phyloP scores from a whole-genome alignment of 37 sponge, comb jelly and placozoan species.

The Beroe ovata region DNA sequence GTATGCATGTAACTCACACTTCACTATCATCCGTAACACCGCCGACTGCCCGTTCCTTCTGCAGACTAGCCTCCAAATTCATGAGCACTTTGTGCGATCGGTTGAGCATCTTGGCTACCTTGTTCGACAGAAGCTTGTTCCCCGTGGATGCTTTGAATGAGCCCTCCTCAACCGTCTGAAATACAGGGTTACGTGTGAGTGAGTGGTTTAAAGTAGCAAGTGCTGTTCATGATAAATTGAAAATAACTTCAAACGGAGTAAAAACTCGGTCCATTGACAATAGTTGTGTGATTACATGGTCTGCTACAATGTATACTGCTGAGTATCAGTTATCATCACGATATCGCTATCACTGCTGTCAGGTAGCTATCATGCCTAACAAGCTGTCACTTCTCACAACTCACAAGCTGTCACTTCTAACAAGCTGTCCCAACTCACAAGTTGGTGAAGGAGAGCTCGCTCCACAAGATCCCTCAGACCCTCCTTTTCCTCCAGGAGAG shows the following conservation, averaged over 20 bases:
- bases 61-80: not conserved
- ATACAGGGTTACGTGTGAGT: not conserved
- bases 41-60: not conserved
- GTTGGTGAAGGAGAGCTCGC: constrained; percentile 7
- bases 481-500: constrained; percentile 54
- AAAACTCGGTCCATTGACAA: not conserved
- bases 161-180: constrained; percentile 65
- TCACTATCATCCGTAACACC: not conserved
- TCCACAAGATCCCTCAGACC: constrained; percentile 49
- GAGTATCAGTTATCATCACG: no score
- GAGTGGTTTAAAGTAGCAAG: no score
- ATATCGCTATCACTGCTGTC: no score
- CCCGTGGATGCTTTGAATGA: constrained; percentile 33
- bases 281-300: not conserved
- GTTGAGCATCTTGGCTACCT: constrained; percentile 61
- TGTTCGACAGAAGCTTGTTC: constrained; percentile 60
- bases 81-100: constrained; percentile 38
- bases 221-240: no score
- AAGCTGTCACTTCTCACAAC: no score
- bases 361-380: no score
- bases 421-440: no score
- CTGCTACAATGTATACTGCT: no score
- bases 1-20: constrained; percentile 58
- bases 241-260: no score
- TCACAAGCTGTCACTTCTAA: no score